These are phyloP conservation scores for Nemopilema nomurai DNA, from an alignment of 30 jellyfish, hydroid and myxozoan species.

Conservation along the genomic window DNA sequence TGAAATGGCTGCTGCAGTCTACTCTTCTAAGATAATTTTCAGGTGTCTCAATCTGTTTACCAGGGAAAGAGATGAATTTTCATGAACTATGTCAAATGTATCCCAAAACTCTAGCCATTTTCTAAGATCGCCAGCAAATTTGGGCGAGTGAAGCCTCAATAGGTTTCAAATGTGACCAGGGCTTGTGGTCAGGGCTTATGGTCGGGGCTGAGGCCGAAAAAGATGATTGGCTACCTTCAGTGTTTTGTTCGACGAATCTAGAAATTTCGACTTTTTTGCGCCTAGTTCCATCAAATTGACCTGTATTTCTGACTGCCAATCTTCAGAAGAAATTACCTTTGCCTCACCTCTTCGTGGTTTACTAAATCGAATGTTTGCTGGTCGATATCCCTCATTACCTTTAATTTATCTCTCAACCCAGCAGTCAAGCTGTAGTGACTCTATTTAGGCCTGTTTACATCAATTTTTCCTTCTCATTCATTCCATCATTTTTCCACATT, in stretches of 20 bases:
- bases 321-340: slow-evolving; percentile 30
- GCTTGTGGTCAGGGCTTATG: too few species aligned
- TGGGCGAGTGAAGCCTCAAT: slow-evolving; percentile 28
- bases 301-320: slow-evolving; percentile 43
- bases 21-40: slow-evolving; percentile 13
- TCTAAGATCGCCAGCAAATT: slow-evolving; percentile 26
- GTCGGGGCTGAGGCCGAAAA: background rate
- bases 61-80: background rate
- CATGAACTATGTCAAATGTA: slow-evolving; percentile 15
- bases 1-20: slow-evolving; percentile 43
- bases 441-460: too few species aligned
- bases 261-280: slow-evolving; percentile 10
- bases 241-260: background rate
- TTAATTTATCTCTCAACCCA: slow-evolving; percentile 5
- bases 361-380: slow-evolving; percentile 19
- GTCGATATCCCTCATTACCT: slow-evolving; percentile 8
- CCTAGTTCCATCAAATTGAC: slow-evolving; percentile 15
- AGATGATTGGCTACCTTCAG: background rate
- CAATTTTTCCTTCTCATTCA: too few species aligned
- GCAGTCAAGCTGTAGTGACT: too few species aligned
- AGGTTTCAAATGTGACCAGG: slow-evolving; percentile 19
- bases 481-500: too few species aligned
- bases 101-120: slow-evolving; percentile 51
- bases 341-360: slow-evolving; percentile 27
- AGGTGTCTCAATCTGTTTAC: slow-evolving; percentile 29